Conservation (phyloP, 2,888 invertebrate species). For the Drosophila nr. perissopoda region DNA sequence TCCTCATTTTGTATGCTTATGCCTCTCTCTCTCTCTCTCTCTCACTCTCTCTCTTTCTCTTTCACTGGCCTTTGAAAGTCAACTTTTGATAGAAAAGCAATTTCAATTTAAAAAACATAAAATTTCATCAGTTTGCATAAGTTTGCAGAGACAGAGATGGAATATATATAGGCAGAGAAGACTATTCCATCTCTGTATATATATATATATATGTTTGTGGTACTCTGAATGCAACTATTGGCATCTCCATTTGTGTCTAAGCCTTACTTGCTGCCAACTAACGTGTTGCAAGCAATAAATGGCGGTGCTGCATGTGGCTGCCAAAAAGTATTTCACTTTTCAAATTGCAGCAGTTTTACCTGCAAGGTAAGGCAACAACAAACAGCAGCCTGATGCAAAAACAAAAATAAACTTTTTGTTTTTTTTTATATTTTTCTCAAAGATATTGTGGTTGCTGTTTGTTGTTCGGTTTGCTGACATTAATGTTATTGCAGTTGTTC, state of each 20-base stretch:
- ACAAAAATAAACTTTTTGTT: constrained; percentile 6
- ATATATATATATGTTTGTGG: not conserved
- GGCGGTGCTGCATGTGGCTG: constrained; percentile 6
- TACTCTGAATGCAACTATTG: not conserved
- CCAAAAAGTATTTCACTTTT: constrained; percentile 18
- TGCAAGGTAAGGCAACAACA: constrained; percentile 13
- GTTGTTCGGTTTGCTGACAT: constrained; percentile 32
- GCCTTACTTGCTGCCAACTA: constrained; percentile 19
- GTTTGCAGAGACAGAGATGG: too few relatives aligned
- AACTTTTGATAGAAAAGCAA: not conserved
- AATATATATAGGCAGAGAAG: too few relatives aligned
- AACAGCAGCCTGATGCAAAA: not conserved
- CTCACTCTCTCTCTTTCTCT: not conserved
- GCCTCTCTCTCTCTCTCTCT: not conserved
- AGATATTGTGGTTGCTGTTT: constrained; percentile 44
- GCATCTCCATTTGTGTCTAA: constrained; percentile 19
- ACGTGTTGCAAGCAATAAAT: constrained; percentile 30
- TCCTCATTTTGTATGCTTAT: not conserved
- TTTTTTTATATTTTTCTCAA: constrained; percentile 30
- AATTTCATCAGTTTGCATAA: not conserved
- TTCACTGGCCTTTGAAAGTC: too few relatives aligned
- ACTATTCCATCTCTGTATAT: too few relatives aligned
- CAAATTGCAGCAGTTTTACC: constrained; percentile 29
- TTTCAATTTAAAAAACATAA: not conserved
- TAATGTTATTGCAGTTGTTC: constrained; percentile 45